Evolutionary conservation across 2,113 vertebrate genomes (phyloP).

Genomic region (Rousettus leschenaultii): DNA sequence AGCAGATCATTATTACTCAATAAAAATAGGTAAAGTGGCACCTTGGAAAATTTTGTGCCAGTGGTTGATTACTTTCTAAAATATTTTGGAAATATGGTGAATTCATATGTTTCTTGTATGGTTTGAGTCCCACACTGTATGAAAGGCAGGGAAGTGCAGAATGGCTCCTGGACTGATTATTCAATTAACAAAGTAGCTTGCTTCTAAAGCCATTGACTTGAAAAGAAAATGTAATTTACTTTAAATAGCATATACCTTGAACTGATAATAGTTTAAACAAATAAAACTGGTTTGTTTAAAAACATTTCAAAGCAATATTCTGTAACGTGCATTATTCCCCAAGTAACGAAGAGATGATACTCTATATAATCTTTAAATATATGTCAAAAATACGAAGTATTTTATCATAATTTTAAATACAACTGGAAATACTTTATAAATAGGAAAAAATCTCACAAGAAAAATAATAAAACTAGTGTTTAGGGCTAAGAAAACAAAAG

Average conservation of each 20-base stretch:
- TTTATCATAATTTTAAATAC: slow-evolving; percentile 76
- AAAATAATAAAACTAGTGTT: slow-evolving; percentile 57
- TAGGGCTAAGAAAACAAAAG: slow-evolving; percentile 44
- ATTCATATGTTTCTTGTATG: neutral
- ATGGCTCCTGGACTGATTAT: neutral
- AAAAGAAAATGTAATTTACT: neutral
- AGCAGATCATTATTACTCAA: neutral
- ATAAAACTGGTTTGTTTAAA: slow-evolving; percentile 39
- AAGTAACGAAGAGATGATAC: slow-evolving; percentile 59
- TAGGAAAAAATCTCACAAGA: slow-evolving; percentile 62
- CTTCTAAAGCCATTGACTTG: slow-evolving; percentile 13
- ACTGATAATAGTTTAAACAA: slow-evolving; percentile 11
- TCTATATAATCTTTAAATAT: slow-evolving; percentile 63
- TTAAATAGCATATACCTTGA: slow-evolving; percentile 12
- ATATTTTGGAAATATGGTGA: neutral
- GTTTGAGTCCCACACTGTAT: neutral
- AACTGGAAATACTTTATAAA: slow-evolving; percentile 61
- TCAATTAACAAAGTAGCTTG: neutral
- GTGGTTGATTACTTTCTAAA: slow-evolving; percentile 11
- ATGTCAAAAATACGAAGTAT: slow-evolving; percentile 59
- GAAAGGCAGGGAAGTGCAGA: neutral
- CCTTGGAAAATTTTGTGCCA: neutral
- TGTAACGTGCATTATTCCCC: slow-evolving; percentile 61
- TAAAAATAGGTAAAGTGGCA: neutral
- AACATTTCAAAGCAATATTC: slow-evolving; percentile 31